Base-by-base conservation (phyloP, 2,797 vertebrate genomes). In the Hypotaenidia philippensis region DNA sequence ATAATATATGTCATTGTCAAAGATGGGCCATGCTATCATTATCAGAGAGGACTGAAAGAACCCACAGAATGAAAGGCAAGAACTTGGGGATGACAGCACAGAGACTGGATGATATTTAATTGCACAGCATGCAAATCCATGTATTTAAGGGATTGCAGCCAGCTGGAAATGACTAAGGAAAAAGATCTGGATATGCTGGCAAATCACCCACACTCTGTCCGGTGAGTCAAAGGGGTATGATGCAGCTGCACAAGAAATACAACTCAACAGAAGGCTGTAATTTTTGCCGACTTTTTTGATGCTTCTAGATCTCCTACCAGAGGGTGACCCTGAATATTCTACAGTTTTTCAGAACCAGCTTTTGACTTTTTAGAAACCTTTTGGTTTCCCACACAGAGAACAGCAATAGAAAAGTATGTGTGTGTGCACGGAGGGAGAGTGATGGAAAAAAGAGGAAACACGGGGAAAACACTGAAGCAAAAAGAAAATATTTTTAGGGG, bases 131-230 rank as follows among this genome's bases (percentile, higher is more conserved):
- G 5, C 36, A 81, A 78, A 88, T 50, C 45, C 38, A 15, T 36
- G 55, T 71, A 86, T 94, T 94, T 83, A 82, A 90, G 55, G 72
- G 93, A 50, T 36, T 81, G 69, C 32, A 80, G 34, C 21, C 89
- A 85, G 44, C 79, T 94, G 89, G 76, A 87, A 95, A 88, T 61
- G 36, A 80, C 72, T 64, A 50, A 78, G 53, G 53, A 77, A 63
- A 81, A 80, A 72, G 60, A 75, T 78, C 60, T 93, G 76, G 89
- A 79, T 13, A 18, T 5, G 27, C 53, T 90, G 76, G 82, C 65
- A 83, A 68, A 89, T 78, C 60, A 80, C 40, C 85, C 2, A 0
- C 40, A 45, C 45, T 72, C 63, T 60, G 7, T 32, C 53, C 85
- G 29, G 20, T 50, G 29, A 84, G 75, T 77, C 83, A 92, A 76